Evolutionary conservation across 2,888 invertebrate species (phyloP), one percentile per base, ranked within the genome.

Genomic region (Sinohyriopsis cumingii): DNA sequence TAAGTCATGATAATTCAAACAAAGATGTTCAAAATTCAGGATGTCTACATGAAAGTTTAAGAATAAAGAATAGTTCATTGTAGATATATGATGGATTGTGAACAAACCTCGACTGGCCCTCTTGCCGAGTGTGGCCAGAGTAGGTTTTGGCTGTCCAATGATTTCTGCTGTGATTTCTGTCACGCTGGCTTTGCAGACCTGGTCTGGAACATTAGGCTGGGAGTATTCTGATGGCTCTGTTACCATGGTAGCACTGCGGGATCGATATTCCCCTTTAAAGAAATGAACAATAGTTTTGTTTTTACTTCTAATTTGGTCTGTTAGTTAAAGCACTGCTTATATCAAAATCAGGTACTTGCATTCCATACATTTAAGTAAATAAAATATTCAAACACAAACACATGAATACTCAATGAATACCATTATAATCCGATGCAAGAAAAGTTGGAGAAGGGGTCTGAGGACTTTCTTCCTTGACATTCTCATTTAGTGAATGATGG

Each of bases 91-190:
- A 9, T 22, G 33, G 22, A 62, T 62, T 24, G 4, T 7, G 33
- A 25, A 67, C 72, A 68, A 54, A 85, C 84, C 82, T 78, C 81
- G 79, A 63, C 84, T 85, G n/a, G 84, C 79, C 24, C 82, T 72
- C 70, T 85, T 84, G 9, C 82, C 83, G n/a, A 82, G 73, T 9
- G 82, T 81, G 55, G 80, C 80, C 22, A 84, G 74, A 9, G 79
- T 78, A 22, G 83, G 79, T 76, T 82, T 85, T 22, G 79, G 79
- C 9, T 66, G 80, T 9, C 82, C 81, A 45, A 84, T 83, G 20
- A 85, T 84, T 63, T 87, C 86, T n/a, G 84, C 80, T n/a, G 84
- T 82, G 25, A 86, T 79, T 55, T 86, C 86, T 7, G 83, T 77
- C 59, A 84, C 71, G 69, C 81, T 81, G 22, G 76, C 71, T 63